Percentiles rank a stretch among this genome's conserved stretches.
These are phyloP conservation scores for Siniperca scherzeri DNA, from an alignment of 2,797 vertebrate genomes.

Conservation along the genomic window DNA sequence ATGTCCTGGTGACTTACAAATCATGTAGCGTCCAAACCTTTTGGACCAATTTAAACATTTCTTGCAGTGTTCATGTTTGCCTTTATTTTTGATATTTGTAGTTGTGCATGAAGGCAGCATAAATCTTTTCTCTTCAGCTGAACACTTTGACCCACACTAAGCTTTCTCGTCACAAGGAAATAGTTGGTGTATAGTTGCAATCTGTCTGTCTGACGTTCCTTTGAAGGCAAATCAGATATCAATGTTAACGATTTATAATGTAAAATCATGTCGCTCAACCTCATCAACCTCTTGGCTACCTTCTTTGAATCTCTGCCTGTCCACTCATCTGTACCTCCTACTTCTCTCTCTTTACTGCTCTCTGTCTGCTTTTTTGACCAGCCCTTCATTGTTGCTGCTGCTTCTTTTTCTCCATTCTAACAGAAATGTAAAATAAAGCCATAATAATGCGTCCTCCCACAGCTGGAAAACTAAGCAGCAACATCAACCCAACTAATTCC, in stretches of 20 bases:
- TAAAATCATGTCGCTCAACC: conserved; percentile 64
- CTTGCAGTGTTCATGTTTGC: too few relatives aligned
- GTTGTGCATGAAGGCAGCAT: background rate
- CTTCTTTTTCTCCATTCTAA: conserved; percentile 93
- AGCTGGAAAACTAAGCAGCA: conserved; percentile 90
- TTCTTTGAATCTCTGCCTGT: conserved; percentile 20
- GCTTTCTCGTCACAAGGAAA: too few relatives aligned
- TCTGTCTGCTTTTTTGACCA: conserved; percentile 79
- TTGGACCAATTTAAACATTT: background rate
- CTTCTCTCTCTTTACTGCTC: conserved; percentile 1
- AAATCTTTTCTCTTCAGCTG: too few relatives aligned
- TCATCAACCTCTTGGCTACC: conserved; percentile 23
- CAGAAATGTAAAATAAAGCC: conserved; percentile 83
- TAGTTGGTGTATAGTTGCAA: too few relatives aligned
- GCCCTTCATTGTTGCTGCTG: conserved; percentile 95
- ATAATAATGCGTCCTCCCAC: conserved; percentile 85
- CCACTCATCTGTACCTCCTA: background rate
- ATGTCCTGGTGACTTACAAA: background rate
- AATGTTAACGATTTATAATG: background rate
- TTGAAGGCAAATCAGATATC: conserved; percentile 11
- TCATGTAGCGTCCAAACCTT: background rate
- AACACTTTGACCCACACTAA: too few relatives aligned
- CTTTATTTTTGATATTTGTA: background rate
- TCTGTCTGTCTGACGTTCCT: background rate
- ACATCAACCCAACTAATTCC: conserved; percentile 89